Evolutionary conservation across 2,888 invertebrate genomes (phyloP).

Genomic region (Diplazon laetatorius): DNA sequence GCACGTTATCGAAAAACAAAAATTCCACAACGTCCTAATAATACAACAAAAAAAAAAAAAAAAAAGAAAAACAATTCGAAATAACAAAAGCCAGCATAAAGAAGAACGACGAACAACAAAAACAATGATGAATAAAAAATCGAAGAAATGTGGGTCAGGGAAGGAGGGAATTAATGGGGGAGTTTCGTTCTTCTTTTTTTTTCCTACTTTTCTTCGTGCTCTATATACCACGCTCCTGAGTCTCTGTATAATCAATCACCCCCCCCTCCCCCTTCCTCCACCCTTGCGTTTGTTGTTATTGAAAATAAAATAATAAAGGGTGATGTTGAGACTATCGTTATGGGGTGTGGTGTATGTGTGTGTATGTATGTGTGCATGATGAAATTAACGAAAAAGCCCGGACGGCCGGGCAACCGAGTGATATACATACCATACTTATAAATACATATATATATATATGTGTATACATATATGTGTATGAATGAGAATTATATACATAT

Average conservation of each 20-base stretch:
- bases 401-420: slow-evolving; percentile 27
- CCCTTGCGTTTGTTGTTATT: slow-evolving; percentile 5
- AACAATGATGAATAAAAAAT: no score
- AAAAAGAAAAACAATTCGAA: neutral
- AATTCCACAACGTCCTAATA: no score
- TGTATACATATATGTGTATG: slow-evolving; percentile 4
- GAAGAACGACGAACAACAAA: neutral
- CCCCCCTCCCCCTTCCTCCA: no score
- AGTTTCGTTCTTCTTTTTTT: no score
- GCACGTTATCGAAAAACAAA: neutral
- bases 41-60: neutral
- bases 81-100: neutral
- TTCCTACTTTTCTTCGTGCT: neutral
- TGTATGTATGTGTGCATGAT: no score
- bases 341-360: neutral
- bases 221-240: neutral
- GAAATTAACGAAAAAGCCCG: slow-evolving; percentile 40
- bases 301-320: neutral
- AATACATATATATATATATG: no score
- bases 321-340: neutral
- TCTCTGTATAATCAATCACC: neutral
- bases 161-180: slow-evolving; percentile 22
- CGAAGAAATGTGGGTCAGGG: slow-evolving; percentile 39
- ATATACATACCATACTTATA: no score
- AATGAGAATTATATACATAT: no score